Evolutionary conservation across 2,888 invertebrate genomes (phyloP), one percentile per base, ranked within the genome.

Genomic region (Acronicta leporina): DNA sequence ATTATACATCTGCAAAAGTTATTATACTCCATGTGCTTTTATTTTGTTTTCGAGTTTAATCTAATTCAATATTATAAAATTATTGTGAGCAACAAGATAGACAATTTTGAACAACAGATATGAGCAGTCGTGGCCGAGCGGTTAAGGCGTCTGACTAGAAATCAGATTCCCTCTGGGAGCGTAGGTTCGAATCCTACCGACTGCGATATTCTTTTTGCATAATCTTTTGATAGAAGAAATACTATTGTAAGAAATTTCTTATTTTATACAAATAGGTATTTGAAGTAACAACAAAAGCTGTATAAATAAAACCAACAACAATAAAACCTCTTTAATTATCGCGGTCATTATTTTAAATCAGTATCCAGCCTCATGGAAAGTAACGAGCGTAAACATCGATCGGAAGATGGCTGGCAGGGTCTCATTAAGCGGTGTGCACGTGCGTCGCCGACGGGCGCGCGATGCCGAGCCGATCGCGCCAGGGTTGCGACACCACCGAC

Each of bases 111-210:
- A 0, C 0, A 0, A 0, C 5, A 0, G 3, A 0, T 1, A 43
- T 5, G 4, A 91, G 96, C 96, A 96, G 96, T 96, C 96, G 96
- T 97, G 96, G 97, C 96, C 96, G 97, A 97, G 97, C 96, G 97
- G 97, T 97, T 97, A 97, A 97, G 96, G 97, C 97, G 97, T 96
- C 96, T 97, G 97, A 97, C 97, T 97, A 96, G 97, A 97, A 97
- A 97, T 97, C 97, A 96, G 96, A 96, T 97, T 97, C 97, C 97
- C 97, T 97, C 96, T 97, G 96, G 97, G 97, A 97, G 97, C 97
- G 96, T 96, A 97, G 97, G 97, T 97, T 97, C 97, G 97, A 97
- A 96, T 97, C 97, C 97, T 97, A 96, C 97, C 96, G 96, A 96
- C 97, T 96, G 97, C 97, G 97, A 81, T 82, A 2, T 57, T 53